Evolutionary conservation across 23 tunicate genomes (phyloP).

Genomic region (Aplidium turbinatum): DNA sequence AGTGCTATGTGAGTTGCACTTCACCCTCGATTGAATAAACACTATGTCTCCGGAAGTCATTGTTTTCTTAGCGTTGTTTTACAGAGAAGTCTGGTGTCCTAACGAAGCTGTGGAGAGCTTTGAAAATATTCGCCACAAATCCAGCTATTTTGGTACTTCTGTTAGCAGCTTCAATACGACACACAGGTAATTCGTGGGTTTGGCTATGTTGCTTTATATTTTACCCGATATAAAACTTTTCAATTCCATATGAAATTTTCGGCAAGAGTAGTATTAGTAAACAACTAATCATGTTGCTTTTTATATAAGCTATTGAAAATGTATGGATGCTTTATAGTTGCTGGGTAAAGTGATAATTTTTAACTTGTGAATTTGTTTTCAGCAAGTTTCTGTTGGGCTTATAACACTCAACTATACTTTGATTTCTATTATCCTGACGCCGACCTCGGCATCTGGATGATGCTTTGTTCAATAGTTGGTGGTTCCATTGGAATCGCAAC

Average conservation of each 20-base stretch:
- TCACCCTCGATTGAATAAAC: too few relatives aligned
- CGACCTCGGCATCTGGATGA: constrained; percentile 70
- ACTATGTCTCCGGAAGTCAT: too few relatives aligned
- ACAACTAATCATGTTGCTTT: too few relatives aligned
- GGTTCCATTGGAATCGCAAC: constrained; percentile 82
- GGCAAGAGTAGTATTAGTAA: too few relatives aligned
- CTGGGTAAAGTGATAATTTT: neutral
- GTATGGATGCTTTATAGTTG: neutral
- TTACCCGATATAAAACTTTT: too few relatives aligned
- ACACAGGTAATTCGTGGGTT: constrained; percentile 74
- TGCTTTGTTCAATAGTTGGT: constrained; percentile 75
- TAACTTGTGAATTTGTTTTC: constrained; percentile 3
- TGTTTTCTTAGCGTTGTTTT: too few relatives aligned
- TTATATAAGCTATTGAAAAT: neutral
- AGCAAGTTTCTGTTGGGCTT: constrained; percentile 97
- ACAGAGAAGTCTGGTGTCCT: constrained; percentile 1
- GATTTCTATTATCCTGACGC: constrained; percentile 62
- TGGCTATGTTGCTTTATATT: too few relatives aligned
- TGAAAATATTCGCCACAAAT: constrained; percentile 36
- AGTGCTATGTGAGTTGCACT: too few relatives aligned
- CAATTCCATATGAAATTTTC: too few relatives aligned
- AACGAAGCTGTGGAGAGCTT: constrained; percentile 32
- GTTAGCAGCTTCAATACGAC: constrained; percentile 73
- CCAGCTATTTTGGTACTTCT: constrained; percentile 53
- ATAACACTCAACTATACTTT: constrained; percentile 87